These are phyloP conservation scores for Marisa cornuarietis DNA, from an alignment of 1,140 invertebrate genomes.

Conservation along the genomic window DNA sequence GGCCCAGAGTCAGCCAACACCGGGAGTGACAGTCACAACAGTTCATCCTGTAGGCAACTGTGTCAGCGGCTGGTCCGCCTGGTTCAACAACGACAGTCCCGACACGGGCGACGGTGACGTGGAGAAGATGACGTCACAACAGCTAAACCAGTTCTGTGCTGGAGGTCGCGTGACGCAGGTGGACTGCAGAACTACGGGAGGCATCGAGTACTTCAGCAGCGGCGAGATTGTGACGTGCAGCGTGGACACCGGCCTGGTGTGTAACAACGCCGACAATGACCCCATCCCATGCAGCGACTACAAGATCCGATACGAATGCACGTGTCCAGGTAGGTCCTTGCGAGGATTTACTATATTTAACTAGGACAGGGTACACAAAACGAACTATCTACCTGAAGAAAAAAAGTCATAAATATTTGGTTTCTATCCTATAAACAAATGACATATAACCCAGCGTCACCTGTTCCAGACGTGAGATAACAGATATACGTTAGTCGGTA, in stretches of 20 bases:
- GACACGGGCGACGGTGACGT: constrained; percentile 33
- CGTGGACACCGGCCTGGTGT: constrained; percentile 38
- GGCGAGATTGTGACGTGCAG: constrained; percentile 44
- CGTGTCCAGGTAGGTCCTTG: constrained; percentile 48
- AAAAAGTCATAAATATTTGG: no score
- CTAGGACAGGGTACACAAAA: no score
- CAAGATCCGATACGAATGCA: constrained; percentile 64
- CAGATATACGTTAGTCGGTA: no score
- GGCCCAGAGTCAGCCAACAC: background rate
- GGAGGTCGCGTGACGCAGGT: constrained; percentile 41
- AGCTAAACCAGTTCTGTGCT: constrained; percentile 37
- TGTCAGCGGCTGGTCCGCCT: constrained; percentile 35
- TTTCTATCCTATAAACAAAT: no score
- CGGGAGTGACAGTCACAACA: background rate
- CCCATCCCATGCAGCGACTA: constrained; percentile 60
- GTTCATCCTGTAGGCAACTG: constrained; percentile 9
- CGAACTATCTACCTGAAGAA: no score
- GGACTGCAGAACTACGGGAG: constrained; percentile 40
- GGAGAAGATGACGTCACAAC: constrained; percentile 37
- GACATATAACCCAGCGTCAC: background rate
- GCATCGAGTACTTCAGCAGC: constrained; percentile 35
- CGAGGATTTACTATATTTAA: no score
- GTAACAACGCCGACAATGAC: constrained; percentile 42
- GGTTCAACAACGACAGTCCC: constrained; percentile 41
- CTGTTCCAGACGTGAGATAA: no score